A percentile compares a stretch with the other conserved stretches of the same genome.
Evolutionary conservation across 2,797 vertebrate species (phyloP).

Genomic region (Australoheros facetus): DNA sequence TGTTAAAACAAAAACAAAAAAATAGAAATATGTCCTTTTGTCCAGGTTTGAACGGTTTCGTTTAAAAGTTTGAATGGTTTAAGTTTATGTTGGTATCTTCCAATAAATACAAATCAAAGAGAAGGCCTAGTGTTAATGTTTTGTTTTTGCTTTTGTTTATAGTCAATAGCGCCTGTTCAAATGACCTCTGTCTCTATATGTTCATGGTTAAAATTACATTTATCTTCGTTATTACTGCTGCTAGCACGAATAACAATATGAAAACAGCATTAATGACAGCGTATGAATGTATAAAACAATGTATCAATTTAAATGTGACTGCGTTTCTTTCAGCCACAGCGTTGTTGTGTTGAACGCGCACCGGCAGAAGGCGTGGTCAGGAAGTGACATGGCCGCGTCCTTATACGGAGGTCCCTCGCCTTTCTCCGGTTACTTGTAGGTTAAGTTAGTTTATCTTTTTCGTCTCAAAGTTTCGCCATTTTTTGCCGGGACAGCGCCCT

Average conservation of each 20-base stretch:
- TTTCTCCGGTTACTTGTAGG: slow-evolving; percentile 52
- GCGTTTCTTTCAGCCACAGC: neutral
- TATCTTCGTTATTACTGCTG: neutral
- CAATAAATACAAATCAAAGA: neutral
- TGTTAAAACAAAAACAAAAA: neutral
- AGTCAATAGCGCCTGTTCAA: neutral
- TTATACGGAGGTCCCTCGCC: slow-evolving; percentile 14
- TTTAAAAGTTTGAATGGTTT: neutral
- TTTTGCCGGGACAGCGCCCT: slow-evolving; percentile 25
- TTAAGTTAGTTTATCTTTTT: slow-evolving; percentile 21
- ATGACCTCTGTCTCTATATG: neutral
- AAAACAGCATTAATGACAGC: neutral
- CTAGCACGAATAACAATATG: neutral
- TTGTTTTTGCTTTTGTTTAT: neutral
- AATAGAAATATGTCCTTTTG: neutral
- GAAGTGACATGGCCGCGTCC: slow-evolving; percentile 82
- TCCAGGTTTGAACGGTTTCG: neutral
- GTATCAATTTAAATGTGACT: neutral
- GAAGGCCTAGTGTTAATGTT: neutral
- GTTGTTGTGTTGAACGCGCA: slow-evolving; percentile 37
- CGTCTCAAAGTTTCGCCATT: neutral
- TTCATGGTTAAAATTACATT: neutral
- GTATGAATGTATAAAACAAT: too few relatives aligned
- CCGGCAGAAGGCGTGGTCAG: slow-evolving; percentile 63
- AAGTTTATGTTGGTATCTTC: neutral